Base-by-base conservation (phyloP, 1,140 invertebrate genomes). In the Papilio helenus region DNA sequence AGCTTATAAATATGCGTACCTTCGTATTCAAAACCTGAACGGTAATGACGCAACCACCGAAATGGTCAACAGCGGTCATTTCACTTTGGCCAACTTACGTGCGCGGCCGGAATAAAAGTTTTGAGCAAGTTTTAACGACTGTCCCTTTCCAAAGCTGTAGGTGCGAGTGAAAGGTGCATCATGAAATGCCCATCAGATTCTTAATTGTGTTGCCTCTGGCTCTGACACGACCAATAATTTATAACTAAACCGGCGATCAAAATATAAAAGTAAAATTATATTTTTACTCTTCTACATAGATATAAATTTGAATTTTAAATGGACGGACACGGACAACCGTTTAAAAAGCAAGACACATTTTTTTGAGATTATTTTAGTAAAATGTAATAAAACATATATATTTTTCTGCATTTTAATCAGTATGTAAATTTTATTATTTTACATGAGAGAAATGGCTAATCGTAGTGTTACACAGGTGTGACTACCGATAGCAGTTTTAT, bases 41-140 rank as follows among this genome's bases (percentile, higher is more conserved):
- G 65, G 79, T 84, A 89, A 92, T 93, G 91, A 93, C 90, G 92
- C 90, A 93, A 93, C 86, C 82, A 83, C 88, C 87, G 87, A 91
- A 92, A 91, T 90, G 89, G 90, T 92, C 90, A 90, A 74, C 86
- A 79, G 88, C 89, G 92, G 92, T 92, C 91, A 94, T 94, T 93
- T 94, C 92, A 88, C 92, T 94, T 92, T 94, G 92, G 88, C 92
- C 92, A 92, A 94, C 92, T 92, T 94, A 91, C 89, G 87, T 83
- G 84, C 86, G 79, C 84, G 83, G 80, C 78, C 79, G 82, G 81
- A 84, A 83, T 85, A 84, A 86, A 79, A 80, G 68, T 80, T 82
- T 68, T 76, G 55, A 78, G 72, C 55, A 79, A 79, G 76, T 80
- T 82, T 78, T 71, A 55, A 76, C 72, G 51, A 58, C 85, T 84